Evolutionary conservation across 2,113 vertebrate species (phyloP).

Genomic region (Leucoraja erinaceus): DNA sequence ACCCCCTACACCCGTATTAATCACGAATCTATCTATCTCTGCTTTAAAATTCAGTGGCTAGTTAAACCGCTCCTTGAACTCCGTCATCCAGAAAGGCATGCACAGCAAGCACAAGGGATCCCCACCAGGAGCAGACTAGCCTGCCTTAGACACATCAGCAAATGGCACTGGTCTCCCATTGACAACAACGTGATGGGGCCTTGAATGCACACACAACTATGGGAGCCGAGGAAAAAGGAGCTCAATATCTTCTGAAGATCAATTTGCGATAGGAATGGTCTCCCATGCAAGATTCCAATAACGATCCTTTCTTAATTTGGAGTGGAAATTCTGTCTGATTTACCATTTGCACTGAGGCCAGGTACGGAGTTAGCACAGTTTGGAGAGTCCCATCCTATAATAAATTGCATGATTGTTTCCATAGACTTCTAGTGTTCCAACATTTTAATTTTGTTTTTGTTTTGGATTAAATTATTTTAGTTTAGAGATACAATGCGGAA

Average conservation of each 20-base stretch:
- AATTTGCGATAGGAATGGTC: neutral
- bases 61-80: neutral
- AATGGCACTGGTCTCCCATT: no score
- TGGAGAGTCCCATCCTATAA: neutral
- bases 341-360: neutral
- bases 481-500: no score
- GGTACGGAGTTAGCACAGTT: neutral
- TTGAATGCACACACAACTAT: neutral
- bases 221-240: neutral
- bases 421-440: neutral
- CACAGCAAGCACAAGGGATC: neutral
- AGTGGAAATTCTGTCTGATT: neutral
- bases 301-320: neutral
- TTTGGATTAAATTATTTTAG: neutral
- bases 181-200: no score
- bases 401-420: neutral
- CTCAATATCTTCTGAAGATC: neutral
- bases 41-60: no score
- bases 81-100: neutral
- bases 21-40: no score
- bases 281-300: neutral
- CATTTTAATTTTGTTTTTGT: no score
- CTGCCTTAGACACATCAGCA: no score
- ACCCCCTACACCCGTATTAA: no score
- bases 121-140: neutral